Conservation (phyloP, 2,113 vertebrate genomes). For the Gymnarchus niloticus region DNA sequence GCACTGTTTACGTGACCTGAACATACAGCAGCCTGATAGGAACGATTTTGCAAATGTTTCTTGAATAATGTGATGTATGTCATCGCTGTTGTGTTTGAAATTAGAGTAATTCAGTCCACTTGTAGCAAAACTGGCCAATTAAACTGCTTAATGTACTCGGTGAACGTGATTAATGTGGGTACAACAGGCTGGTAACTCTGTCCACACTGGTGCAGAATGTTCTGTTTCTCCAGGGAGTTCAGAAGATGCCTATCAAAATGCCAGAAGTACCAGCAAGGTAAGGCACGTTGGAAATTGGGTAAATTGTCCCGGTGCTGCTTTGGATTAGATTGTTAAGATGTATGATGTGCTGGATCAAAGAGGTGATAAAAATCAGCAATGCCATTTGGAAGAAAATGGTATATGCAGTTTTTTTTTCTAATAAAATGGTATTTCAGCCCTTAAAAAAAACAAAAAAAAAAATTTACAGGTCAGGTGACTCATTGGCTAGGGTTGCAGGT, state of each 20-base stretch:
- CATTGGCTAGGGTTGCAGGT: not conserved
- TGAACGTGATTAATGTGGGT: constrained; percentile 1
- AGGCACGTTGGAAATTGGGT: not conserved
- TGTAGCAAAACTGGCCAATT: not conserved
- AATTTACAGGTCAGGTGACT: not conserved
- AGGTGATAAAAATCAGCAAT: not conserved
- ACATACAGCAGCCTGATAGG: not conserved
- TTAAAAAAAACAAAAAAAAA: not conserved
- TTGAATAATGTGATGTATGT: not conserved
- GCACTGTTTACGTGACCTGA: not conserved
- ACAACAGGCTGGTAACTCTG: not conserved
- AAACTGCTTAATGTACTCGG: not conserved
- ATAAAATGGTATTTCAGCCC: not conserved
- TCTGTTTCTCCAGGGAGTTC: not conserved
- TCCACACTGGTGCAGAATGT: not conserved
- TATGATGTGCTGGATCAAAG: not conserved
- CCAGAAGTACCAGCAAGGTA: not conserved
- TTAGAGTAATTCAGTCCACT: not conserved
- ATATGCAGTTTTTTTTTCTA: not conserved
- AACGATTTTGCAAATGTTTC: not conserved
- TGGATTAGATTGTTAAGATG: not conserved
- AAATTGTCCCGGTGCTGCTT: not conserved
- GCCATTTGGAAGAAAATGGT: not conserved
- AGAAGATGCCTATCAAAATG: not conserved
- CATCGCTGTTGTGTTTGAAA: not conserved